Conservation (phyloP, 2,888 invertebrate species). For the Ormyrus nitidulus region DNA sequence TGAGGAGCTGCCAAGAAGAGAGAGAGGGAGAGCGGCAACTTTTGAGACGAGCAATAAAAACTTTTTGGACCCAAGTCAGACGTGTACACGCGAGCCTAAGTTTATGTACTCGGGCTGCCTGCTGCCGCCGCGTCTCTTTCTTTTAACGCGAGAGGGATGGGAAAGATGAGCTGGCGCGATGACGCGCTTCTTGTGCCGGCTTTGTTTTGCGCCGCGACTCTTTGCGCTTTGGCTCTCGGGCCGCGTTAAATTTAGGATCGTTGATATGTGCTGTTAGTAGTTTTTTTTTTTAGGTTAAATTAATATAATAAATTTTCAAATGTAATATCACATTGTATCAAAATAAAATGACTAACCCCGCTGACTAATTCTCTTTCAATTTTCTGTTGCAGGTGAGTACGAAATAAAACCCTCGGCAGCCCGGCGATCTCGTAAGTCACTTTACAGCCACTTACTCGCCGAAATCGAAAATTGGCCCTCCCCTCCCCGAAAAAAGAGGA, state of each 20-base stretch:
- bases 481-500: not conserved
- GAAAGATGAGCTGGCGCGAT: no score
- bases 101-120: slow-evolving; percentile 3
- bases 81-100: not conserved
- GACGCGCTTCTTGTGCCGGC: no score
- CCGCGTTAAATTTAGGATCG: no score
- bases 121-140: not conserved
- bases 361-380: not conserved
- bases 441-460: not conserved
- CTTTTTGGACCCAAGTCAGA: slow-evolving; percentile 40
- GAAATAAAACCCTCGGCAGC: not conserved
- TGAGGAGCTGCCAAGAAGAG: slow-evolving; percentile 46
- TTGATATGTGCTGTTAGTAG: no score
- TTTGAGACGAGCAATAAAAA: slow-evolving; percentile 48
- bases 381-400: slow-evolving; percentile 54
- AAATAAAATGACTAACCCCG: not conserved
- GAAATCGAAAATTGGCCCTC: not conserved
- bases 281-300: no score
- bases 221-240: no score
- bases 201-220: no score
- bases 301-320: no score
- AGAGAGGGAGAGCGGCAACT: slow-evolving; percentile 4
- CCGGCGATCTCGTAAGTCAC: slow-evolving; percentile 28
- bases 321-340: no score
- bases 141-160: no score